Conservation (phyloP, 2,797 vertebrate genomes). For the Setipinna tenuifilis region DNA sequence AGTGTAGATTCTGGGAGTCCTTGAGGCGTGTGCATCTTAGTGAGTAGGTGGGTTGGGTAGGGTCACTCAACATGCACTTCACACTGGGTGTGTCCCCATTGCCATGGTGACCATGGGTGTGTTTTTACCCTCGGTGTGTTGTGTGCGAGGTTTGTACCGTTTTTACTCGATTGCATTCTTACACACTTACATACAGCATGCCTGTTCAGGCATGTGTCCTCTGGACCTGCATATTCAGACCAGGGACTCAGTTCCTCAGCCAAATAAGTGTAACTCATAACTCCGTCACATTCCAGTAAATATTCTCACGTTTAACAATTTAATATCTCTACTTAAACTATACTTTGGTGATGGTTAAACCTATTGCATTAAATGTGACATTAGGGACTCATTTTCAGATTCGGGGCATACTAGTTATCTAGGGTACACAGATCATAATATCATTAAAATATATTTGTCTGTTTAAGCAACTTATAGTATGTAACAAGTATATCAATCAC, state of each 20-base stretch:
- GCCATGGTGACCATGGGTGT: slow-evolving; percentile 16
- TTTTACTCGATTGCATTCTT: neutral
- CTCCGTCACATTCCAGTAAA: neutral
- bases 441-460: no score
- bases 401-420: neutral
- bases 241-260: neutral
- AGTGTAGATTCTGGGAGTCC: no score
- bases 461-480: no score
- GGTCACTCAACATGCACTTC: slow-evolving; percentile 21
- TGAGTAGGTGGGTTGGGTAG: neutral
- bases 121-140: neutral
- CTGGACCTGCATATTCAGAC: neutral
- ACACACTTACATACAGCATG: neutral
- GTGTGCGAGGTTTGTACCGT: neutral
- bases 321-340: no score
- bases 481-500: neutral
- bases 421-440: neutral
- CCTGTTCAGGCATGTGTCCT: neutral
- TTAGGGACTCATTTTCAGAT: neutral
- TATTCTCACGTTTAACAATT: no score
- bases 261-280: neutral
- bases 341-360: no score
- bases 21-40: neutral
- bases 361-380: neutral
- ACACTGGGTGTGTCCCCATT: neutral